These are phyloP conservation scores for Epirrhoe tristata DNA, from an alignment of 2,888 invertebrate genomes.

Conservation along the genomic window DNA sequence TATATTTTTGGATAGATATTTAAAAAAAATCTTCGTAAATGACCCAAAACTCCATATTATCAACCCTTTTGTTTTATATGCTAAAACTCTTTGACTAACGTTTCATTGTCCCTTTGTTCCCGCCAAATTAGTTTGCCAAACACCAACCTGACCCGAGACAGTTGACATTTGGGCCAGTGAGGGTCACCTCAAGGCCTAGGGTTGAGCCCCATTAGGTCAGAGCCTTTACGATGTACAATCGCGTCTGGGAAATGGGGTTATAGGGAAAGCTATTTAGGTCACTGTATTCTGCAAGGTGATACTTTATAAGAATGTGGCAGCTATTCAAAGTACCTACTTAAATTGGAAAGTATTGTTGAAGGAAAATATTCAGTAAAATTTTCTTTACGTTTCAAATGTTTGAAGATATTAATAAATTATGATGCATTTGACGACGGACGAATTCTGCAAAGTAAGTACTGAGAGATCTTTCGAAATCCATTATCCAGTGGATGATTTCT, in stretches of 20 bases:
- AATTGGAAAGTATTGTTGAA: no score
- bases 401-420: not conserved
- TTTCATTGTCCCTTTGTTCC: slow-evolving; percentile 13
- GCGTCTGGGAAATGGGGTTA: slow-evolving; percentile 40
- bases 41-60: not conserved
- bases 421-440: not conserved
- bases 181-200: slow-evolving; percentile 62
- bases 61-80: not conserved
- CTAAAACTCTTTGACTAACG: not conserved
- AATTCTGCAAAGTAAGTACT: not conserved
- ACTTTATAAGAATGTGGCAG: not conserved
- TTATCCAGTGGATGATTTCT: slow-evolving; percentile 11
- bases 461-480: not conserved
- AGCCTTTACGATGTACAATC: slow-evolving; percentile 64
- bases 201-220: slow-evolving; percentile 62
- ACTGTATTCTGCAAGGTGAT: slow-evolving; percentile 33
- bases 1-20: not conserved
- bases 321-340: no score
- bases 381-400: no score
- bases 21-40: not conserved
- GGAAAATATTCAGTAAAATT: no score
- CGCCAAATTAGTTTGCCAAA: slow-evolving; percentile 42
- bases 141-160: slow-evolving; percentile 49
- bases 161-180: slow-evolving; percentile 65
- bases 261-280: slow-evolving; percentile 39